phyloP scores from a whole-genome alignment of 2,888 invertebrate genomes.

The Beris morrisii region DNA sequence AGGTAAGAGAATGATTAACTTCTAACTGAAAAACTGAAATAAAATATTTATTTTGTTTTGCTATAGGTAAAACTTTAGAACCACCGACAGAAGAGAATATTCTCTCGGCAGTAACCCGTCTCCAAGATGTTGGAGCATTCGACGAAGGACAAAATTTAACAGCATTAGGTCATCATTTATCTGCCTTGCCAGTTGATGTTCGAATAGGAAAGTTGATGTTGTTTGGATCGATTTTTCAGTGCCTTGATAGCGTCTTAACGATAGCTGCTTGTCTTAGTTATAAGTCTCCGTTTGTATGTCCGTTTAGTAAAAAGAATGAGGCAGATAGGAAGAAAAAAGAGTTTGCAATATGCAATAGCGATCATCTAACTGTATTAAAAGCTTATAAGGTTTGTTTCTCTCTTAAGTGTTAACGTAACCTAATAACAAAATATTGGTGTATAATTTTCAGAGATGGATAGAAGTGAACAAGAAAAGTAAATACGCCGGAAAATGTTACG shows the following conservation, averaged over 20 bases:
- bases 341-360: slow-evolving; percentile 79
- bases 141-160: slow-evolving; percentile 75
- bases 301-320: slow-evolving; percentile 71
- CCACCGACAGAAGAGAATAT: slow-evolving; percentile 71
- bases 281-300: slow-evolving; percentile 76
- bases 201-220: slow-evolving; percentile 90
- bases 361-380: slow-evolving; percentile 83
- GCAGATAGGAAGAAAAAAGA: slow-evolving; percentile 73
- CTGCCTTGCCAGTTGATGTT: slow-evolving; percentile 87
- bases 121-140: slow-evolving; percentile 79
- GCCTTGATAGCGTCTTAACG: slow-evolving; percentile 88
- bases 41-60: background rate
- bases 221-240: slow-evolving; percentile 87
- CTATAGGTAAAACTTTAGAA: slow-evolving; percentile 68
- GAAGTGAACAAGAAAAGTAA: slow-evolving; percentile 68
- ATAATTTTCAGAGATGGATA: slow-evolving; percentile 70
- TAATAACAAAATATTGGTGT: background rate
- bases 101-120: slow-evolving; percentile 67
- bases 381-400: slow-evolving; percentile 71
- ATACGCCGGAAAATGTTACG: slow-evolving; percentile 75
- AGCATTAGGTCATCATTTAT: slow-evolving; percentile 83
- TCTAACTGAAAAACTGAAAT: background rate
- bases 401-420: background rate
- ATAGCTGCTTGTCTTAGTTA: slow-evolving; percentile 83
- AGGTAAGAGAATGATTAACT: slow-evolving; percentile 35